Conservation (phyloP, 2,888 invertebrate species). For the Keiferia lycopersicella region DNA sequence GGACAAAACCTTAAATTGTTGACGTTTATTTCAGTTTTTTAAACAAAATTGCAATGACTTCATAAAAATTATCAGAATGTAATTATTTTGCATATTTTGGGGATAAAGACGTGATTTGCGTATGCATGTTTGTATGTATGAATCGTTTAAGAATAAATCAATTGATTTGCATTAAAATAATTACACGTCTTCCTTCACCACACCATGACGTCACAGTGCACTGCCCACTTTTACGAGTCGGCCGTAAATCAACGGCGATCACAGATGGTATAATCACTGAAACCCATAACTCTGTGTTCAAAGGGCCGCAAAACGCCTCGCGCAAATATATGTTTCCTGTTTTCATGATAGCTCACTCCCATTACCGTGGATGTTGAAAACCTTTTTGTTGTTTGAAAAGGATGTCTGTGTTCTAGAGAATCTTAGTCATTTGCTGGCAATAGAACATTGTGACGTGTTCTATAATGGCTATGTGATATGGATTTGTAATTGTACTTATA, state of each 20-base stretch:
- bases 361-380: constrained; percentile 23
- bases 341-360: constrained; percentile 24
- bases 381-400: constrained; percentile 16
- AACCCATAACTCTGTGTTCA: constrained; percentile 29
- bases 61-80: too few relatives aligned
- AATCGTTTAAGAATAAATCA: too few relatives aligned
- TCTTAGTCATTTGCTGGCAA: background rate
- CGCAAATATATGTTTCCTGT: constrained; percentile 30
- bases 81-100: too few relatives aligned
- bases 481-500: too few relatives aligned
- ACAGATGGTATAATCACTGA: constrained; percentile 29
- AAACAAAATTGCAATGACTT: too few relatives aligned
- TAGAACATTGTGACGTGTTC: background rate
- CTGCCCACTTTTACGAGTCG: constrained; percentile 11
- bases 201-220: constrained; percentile 3
- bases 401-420: background rate
- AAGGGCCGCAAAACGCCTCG: constrained; percentile 22
- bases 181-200: background rate
- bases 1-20: too few relatives aligned
- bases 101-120: too few relatives aligned
- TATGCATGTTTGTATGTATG: too few relatives aligned
- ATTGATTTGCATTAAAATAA: background rate
- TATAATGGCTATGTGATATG: too few relatives aligned
- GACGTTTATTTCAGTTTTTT: too few relatives aligned
- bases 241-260: constrained; percentile 28